Percentiles rank a stretch among this genome's conserved stretches.
Evolutionary conservation across 2,113 vertebrate genomes (phyloP).

Genomic region (Lathamus discolor): DNA sequence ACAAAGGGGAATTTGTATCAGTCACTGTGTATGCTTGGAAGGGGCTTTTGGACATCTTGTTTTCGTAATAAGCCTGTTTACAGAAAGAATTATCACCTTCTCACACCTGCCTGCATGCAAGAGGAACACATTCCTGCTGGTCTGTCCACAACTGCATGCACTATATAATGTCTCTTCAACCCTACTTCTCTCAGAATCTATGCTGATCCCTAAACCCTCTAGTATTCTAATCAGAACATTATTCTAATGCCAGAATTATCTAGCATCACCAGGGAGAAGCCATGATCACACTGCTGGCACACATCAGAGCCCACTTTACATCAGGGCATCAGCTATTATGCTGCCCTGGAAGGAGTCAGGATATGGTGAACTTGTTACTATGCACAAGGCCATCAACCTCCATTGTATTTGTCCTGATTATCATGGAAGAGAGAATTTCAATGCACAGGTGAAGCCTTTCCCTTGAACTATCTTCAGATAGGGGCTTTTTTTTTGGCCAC

Average conservation of each 20-base stretch:
- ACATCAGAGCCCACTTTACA: background rate
- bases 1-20: constrained; percentile 26
- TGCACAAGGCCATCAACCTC: background rate
- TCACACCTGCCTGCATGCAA: background rate
- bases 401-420: background rate
- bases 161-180: background rate
- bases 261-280: background rate
- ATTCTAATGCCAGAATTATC: background rate
- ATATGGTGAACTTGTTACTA: background rate
- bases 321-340: background rate
- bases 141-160: background rate
- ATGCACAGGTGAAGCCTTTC: background rate
- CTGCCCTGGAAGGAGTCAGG: background rate
- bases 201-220: background rate
- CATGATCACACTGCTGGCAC: too few relatives aligned
- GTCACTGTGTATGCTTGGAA: background rate
- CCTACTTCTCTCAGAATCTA: background rate
- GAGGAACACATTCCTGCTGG: background rate
- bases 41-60: constrained; percentile 2
- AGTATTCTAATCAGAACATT: background rate
- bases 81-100: constrained; percentile 39
- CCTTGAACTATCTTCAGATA: background rate
- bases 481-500: background rate
- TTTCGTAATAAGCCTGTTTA: constrained; percentile 6
- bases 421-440: background rate